Evolutionary conservation across 2,113 vertebrate genomes (phyloP).

Genomic region (Lampris incognitus): DNA sequence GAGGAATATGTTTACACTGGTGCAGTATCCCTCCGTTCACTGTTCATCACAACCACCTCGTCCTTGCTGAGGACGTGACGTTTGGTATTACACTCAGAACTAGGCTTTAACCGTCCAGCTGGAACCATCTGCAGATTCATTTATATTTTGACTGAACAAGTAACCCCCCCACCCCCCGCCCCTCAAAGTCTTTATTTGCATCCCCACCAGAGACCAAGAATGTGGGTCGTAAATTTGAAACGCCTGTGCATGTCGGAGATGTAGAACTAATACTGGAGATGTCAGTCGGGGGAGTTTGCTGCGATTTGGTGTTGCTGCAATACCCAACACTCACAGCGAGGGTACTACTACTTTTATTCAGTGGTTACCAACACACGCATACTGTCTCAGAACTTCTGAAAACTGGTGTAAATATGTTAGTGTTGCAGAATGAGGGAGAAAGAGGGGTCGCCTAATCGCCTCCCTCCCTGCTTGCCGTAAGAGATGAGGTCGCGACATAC

Average conservation of each 20-base stretch:
- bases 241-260: slow-evolving; percentile 68
- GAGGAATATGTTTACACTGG: slow-evolving; percentile 31
- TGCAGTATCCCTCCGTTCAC: slow-evolving; percentile 28
- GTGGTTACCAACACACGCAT: slow-evolving; percentile 43
- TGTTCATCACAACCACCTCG: slow-evolving; percentile 2
- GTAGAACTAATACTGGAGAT: slow-evolving; percentile 12
- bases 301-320: too few species aligned
- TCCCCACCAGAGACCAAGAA: slow-evolving; percentile 14
- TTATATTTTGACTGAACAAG: slow-evolving; percentile 16
- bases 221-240: slow-evolving; percentile 34
- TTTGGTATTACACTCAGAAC: slow-evolving; percentile 15
- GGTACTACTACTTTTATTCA: slow-evolving; percentile 25
- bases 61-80: slow-evolving; percentile 7
- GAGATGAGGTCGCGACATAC: too few species aligned
- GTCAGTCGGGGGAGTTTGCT: too few species aligned
- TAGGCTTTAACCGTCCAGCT: slow-evolving; percentile 15
- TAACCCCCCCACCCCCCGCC: neutral
- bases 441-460: too few species aligned
- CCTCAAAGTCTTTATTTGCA: neutral
- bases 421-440: neutral
- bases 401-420: slow-evolving; percentile 13
- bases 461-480: too few species aligned
- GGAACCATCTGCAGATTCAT: neutral
- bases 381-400: slow-evolving; percentile 17
- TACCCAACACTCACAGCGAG: neutral